Evolutionary conservation across 2,797 vertebrate genomes (phyloP).

Genomic region (Fratercula arctica): DNA sequence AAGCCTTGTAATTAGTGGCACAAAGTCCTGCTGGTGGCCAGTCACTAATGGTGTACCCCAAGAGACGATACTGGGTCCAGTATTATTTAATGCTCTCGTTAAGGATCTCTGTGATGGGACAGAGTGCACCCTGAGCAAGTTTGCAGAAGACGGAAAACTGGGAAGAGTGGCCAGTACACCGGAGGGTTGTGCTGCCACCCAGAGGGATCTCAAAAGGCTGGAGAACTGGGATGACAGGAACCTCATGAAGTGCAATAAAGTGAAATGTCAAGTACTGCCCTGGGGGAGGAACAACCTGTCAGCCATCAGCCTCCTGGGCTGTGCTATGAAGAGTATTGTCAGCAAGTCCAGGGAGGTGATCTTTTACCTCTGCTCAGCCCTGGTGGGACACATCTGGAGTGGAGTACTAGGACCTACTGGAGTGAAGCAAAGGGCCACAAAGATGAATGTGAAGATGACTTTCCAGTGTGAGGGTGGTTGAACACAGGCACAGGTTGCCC

Average conservation of each 20-base stretch:
- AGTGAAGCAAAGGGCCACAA: neutral
- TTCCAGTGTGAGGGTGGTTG: neutral
- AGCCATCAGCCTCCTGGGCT: neutral
- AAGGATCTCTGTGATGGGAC: neutral
- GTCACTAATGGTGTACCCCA: neutral
- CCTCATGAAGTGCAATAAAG: neutral
- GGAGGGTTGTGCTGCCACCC: no score
- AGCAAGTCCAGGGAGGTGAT: neutral
- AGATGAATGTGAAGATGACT: neutral
- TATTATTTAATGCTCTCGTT: neutral
- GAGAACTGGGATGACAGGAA: no score
- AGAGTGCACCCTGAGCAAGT: neutral
- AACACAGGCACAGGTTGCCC: neutral
- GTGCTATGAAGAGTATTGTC: fast-evolving
- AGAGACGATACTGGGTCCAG: neutral
- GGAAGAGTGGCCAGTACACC: neutral
- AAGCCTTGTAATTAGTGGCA: no score
- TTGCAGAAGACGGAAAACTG: neutral
- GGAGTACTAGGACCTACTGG: neutral
- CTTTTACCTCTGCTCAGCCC: neutral
- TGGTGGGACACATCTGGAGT: neutral
- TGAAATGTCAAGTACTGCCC: neutral
- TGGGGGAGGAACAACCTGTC: neutral
- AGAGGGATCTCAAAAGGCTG: no score
- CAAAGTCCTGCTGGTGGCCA: neutral